A percentile compares a stretch with the other conserved stretches of the same genome.
phyloP scores from a whole-genome alignment of 2,888 invertebrate species.

The Galerucella calmariensis region DNA sequence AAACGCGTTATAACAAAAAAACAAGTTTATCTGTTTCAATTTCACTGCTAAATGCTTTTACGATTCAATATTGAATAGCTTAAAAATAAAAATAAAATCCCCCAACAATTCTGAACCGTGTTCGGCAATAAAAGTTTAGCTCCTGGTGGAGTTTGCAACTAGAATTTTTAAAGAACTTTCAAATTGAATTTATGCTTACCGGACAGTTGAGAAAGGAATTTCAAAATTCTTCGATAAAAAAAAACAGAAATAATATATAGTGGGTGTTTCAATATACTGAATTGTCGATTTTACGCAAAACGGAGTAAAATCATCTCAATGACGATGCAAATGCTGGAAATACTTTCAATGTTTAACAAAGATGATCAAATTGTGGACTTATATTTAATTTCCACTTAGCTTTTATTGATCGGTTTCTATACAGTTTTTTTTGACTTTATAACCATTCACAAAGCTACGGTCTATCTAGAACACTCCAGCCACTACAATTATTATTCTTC shows the following conservation, averaged over 20 bases:
- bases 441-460: too few species aligned
- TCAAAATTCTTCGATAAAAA: neutral
- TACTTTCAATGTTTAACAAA: too few species aligned
- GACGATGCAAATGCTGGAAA: too few species aligned
- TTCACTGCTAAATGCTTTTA: neutral
- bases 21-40: neutral
- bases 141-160: constrained; percentile 30
- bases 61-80: neutral
- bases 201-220: neutral
- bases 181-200: constrained; percentile 10
- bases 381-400: too few species aligned
- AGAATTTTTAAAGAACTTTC: constrained; percentile 38
- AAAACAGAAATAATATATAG: neutral
- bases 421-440: too few species aligned
- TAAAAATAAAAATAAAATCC: neutral
- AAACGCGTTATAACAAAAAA: too few species aligned
- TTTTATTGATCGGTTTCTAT: too few species aligned
- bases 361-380: too few species aligned
- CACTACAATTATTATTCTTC: too few species aligned
- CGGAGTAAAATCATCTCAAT: neutral
- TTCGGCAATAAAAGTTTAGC: constrained; percentile 22
- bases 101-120: constrained; percentile 14
- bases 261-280: neutral
- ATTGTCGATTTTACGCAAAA: neutral
- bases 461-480: too few species aligned